Evolutionary conservation across 2,797 vertebrate genomes (phyloP), one percentile per base, ranked within the genome.

Genomic region (Hipposideros larvatus): DNA sequence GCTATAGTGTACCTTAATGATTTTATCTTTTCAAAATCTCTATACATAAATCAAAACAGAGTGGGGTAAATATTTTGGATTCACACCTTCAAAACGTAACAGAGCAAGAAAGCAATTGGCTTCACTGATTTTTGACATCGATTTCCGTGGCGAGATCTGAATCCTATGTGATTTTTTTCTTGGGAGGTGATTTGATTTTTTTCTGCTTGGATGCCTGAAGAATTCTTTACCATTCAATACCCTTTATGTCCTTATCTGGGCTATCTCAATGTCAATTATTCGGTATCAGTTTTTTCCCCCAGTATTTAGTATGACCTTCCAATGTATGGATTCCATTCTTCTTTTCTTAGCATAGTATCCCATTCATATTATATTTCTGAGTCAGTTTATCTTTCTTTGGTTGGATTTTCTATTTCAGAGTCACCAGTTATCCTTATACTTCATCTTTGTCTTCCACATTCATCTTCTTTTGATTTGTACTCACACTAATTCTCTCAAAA

Each of bases 401-500:
- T 24, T 85, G 73, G 16, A 21, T 84, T 93, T 86, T 84, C 63
- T 65, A 65, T 55, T 41, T n/a, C 21, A 37, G 43, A 65, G 37
- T 65, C 63, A 82, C 66, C 43, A 65, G 1, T 51, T 68, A 24
- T 41, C n/a, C 26, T 87, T 78, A 46, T 65, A 74, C 10, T 73
- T 92, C 41, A 79, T 96, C 31, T 77, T 85, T 87, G 48, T 74
- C 74, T 92, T 80, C 26, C 7, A 21, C 37, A 80, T 82, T 34
- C n/a, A 34, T 43, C 34, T 84, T 43, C 34, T 79, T 83, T 82
- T 16, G 53, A 51, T 83, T 61, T 24, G 55, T 9, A 84, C 26
- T 80, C n/a, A 90, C 53, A 70, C 68, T 19, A 41, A 82, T 79
- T 66, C 87, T 96, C 70, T 83, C 55, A 68, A 87, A 75, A 65